Conservation (phyloP, 2,888 invertebrate genomes). For the Portevinia maculata region DNA sequence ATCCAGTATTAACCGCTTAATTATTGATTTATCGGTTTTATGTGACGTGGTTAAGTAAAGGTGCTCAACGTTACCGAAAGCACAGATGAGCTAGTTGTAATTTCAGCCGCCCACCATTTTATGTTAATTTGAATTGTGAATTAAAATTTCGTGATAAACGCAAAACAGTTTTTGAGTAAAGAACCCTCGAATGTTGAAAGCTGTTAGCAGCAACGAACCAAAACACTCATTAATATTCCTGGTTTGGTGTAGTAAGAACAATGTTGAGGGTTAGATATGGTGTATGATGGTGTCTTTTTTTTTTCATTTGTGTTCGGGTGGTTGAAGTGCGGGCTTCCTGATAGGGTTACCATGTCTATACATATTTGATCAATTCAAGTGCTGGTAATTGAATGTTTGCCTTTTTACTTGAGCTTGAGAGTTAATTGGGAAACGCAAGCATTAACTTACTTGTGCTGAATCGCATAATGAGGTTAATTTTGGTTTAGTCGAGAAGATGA, state of each 20-base stretch:
- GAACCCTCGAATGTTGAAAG: slow-evolving; percentile 47
- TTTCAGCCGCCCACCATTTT: slow-evolving; percentile 41
- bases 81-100: slow-evolving; percentile 60
- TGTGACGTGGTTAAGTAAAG: slow-evolving; percentile 22
- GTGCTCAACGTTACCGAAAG: neutral
- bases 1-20: neutral
- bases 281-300: slow-evolving; percentile 3
- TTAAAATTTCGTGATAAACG: slow-evolving; percentile 26
- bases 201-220: slow-evolving; percentile 48
- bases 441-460: slow-evolving; percentile 35
- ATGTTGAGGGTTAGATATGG: slow-evolving; percentile 43
- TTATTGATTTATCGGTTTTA: slow-evolving; percentile 13
- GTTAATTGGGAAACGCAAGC: slow-evolving; percentile 9
- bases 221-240: slow-evolving; percentile 50
- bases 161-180: slow-evolving; percentile 46
- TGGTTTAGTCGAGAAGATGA: neutral
- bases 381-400: slow-evolving; percentile 50
- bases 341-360: slow-evolving; percentile 56
- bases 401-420: slow-evolving; percentile 5
- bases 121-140: slow-evolving; percentile 67
- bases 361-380: slow-evolving; percentile 37
- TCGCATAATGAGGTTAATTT: slow-evolving; percentile 29
- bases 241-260: slow-evolving; percentile 62
- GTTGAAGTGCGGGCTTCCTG: slow-evolving; percentile 58
- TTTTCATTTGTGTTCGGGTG: slow-evolving; percentile 33